Base-by-base conservation (phyloP, 2,797 vertebrate species). In the Adrianichthys oophorus region DNA sequence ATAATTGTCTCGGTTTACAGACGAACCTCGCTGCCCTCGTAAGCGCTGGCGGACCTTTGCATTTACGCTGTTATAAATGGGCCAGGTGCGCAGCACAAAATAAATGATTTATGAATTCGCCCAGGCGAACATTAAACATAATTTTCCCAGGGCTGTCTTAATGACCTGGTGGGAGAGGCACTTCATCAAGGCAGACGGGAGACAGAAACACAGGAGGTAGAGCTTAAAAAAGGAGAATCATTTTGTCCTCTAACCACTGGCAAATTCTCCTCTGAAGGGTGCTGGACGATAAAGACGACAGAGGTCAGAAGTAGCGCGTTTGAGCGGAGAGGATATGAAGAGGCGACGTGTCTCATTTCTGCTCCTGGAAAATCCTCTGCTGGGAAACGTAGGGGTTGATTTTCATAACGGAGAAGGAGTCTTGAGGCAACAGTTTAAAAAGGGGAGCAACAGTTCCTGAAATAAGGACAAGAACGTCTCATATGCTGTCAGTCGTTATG, bases 21-120 rank as follows among this genome's bases (percentile, higher is more conserved):
- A 64, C 72, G 52, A 48, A 76, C 76, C 72, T 17, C 49, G 63
- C 62, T 68, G 52, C 43, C 50, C 64, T 80, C 74, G 79, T 81
- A 84, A 87, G 85, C 45, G 65, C 70, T 79, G 76, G 83, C 78
- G 82, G 83, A 76, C 75, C 68, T 79, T 80, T 15, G 51, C 71
- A 49, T 85, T 87, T 85, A 79, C 75, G 82, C 76, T 1, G 7
- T 83, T 83, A 87, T 84, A 91, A 91, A 89, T 89, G 74, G 85
- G 83, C 80, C 91, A 93, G 89, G 90, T 92, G 90, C 71, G 70
- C 64, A 26, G 85, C 66, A 80, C 89, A 91, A 85, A 37, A 48
- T 32, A 85, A 90, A 87, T 90, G 91, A 92, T 92, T 91, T 87
- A 92, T 92, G 87, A 87, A 88, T 90, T 89, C 82, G 78, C 76